These are phyloP conservation scores for Drosophila takahashii DNA, from an alignment of 1,140 invertebrate species.

Conservation along the genomic window DNA sequence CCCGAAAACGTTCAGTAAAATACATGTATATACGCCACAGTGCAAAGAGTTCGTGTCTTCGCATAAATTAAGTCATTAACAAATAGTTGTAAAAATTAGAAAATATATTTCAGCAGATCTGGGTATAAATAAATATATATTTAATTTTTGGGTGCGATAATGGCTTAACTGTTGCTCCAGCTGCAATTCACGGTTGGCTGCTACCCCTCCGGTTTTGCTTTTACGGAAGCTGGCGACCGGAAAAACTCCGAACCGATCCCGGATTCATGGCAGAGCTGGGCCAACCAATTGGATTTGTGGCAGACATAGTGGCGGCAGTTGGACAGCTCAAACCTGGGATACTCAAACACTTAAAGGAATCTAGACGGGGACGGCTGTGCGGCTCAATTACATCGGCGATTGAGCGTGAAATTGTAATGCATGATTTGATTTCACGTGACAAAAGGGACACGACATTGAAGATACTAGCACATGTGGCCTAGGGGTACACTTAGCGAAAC, in stretches of 20 bases:
- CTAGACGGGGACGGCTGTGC: conserved; percentile 66
- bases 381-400: conserved; percentile 77
- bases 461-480: conserved; percentile 2
- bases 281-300: conserved; percentile 74
- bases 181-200: conserved; percentile 59
- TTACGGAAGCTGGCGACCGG: conserved; percentile 58
- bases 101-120: conserved; percentile 40
- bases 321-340: conserved; percentile 22
- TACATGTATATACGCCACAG: conserved; percentile 10
- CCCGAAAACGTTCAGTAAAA: conserved; percentile 28
- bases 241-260: conserved; percentile 39
- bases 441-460: conserved; percentile 50
- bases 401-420: conserved; percentile 81
- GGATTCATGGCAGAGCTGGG: conserved; percentile 30
- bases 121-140: conserved; percentile 9
- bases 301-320: conserved; percentile 62
- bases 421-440: conserved; percentile 82
- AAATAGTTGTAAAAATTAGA: conserved; percentile 57
- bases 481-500: conserved; percentile 12
- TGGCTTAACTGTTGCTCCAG: conserved; percentile 66
- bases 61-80: conserved; percentile 75
- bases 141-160: conserved; percentile 25
- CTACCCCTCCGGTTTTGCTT: conserved; percentile 14
- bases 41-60: conserved; percentile 45
- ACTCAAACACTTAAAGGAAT: conserved; percentile 27